Base-by-base conservation (phyloP, 2,888 invertebrate genomes). In the Dicycla oo region DNA sequence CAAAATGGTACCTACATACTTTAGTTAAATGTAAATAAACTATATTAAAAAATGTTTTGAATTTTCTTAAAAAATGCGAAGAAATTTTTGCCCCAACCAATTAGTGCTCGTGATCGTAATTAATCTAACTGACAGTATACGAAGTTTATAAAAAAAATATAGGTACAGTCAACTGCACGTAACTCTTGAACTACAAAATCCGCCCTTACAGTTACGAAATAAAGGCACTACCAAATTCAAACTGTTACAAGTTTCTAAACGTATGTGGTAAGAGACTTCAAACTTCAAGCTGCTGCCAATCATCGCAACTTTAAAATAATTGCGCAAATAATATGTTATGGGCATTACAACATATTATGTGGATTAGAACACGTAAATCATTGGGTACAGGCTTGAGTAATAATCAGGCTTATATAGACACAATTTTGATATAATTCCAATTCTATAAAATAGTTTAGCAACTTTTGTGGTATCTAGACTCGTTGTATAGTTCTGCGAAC, bases 241-340 rank as follows among this genome's bases (percentile, higher is more conserved):
- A 23, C 7, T 60, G 60, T 43, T 43, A 43, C 20, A 64, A 26
- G 64, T 69, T 65, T 65, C 53, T 5, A 8, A 69, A 54, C n/a
- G 7, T 8, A 47, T 68, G 38, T 69, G 47, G 68, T 30, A 56
- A 69, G 47, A 26, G 3, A 40, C 26, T 38, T 53, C 20, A 45
- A 45, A 67, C 23, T 30, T 7, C 30, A 26, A 67, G 34, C 15
- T 18, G 13, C 18, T 38, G 45, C n/a, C 54, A 69, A 69, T 45
- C 68, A 47, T 13, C 11, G 69, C 43, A 38, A 69, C 68, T 47
- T 68, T 30, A 68, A 56, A 26, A 23, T 69, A 69, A 68, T 69
- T 68, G n/a, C 69, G 47, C 56, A 18, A 13, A 40, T 51, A 34
- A 34, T 34, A 65, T 68, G 8, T n/a, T 51, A 30, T 6, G 6